A percentile compares a stretch with the other conserved stretches of the same genome.
Conservation (phyloP, 2,113 vertebrate species). For the Thamnophis sirtalis region DNA sequence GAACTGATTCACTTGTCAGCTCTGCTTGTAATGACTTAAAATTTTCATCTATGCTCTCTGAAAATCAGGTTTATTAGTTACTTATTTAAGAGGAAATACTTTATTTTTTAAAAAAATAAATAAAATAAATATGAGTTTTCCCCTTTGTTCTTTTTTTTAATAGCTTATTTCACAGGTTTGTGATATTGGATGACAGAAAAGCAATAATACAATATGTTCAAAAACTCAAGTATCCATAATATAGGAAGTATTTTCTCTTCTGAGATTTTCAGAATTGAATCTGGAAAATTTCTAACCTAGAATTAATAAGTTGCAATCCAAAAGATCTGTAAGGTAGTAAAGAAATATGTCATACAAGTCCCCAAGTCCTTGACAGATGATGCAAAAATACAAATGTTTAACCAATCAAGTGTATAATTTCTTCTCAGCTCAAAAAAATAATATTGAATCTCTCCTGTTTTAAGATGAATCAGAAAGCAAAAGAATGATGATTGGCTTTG, state of each 20-base stretch:
- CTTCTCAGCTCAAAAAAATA: conserved; percentile 48
- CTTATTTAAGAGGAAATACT: neutral
- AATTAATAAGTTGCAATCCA: neutral
- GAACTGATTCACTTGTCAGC: neutral
- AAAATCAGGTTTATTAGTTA: neutral
- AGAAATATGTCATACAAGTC: neutral
- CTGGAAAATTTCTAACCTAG: neutral
- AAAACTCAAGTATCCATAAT: neutral
- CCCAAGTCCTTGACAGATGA: conserved; percentile 38
- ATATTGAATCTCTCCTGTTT: conserved; percentile 48
- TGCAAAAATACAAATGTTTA: conserved; percentile 40
- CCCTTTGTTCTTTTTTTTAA: neutral
- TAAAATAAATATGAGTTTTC: neutral
- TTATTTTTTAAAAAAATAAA: no score
- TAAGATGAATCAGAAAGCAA: conserved; percentile 16
- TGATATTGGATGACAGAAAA: neutral
- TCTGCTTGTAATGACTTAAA: neutral
- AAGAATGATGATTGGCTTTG: neutral
- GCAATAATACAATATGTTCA: neutral
- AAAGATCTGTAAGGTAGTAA: neutral
- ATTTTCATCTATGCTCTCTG: neutral
- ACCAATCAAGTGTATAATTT: conserved; percentile 45
- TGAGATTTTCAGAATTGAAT: conserved; percentile 14
- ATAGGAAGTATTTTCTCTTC: neutral
- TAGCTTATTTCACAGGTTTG: neutral